Base-by-base conservation (phyloP, 2,888 invertebrate genomes). In the Drosophila atripex region DNA sequence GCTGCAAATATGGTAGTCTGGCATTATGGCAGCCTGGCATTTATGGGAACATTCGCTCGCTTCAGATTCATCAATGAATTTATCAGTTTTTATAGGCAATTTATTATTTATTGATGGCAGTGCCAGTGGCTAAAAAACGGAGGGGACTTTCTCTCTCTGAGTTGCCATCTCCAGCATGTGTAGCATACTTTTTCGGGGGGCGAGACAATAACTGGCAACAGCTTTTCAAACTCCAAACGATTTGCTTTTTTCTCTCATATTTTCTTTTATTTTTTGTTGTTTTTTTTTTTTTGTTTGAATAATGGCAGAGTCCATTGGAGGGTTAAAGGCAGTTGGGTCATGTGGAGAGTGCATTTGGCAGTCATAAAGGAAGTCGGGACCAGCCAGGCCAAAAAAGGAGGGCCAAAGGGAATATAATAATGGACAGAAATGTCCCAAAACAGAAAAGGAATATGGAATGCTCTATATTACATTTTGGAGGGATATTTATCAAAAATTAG, bases 21-120 rank as follows among this genome's bases (percentile, higher is more conserved):
- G 18, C 18, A 18, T 18, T 77, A 63, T 69, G 76, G 46, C 57
- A 53, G 57, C 47, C 58, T 49, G 69, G 51, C 45, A 69, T 41
- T 55, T 71, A 71, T 61, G 70, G 61, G 18, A 38, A 25, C 38
- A 18, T n/a, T n/a, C 35, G 35, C 39, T 18, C 18, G 16, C 39
- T 11, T 41, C 39, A 71, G 73, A 82, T 86, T 79, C 82, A 83
- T 82, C 84, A 83, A 83, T 80, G 78, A 86, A 86, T 84, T 86
- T 83, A 86, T 80, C 84, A 84, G 84, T 78, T 84, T 84, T 86
- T 84, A 86, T 86, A 78, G 80, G 80, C 84, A 78, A 84, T 80
- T 86, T 84, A 84, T 83, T 80, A 84, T 86, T 84, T 84, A 84
- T 86, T 85, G 85, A 82, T 85, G 78, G 73, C 57, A 47, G 16